Evolutionary conservation across 2,797 vertebrate species (phyloP), one percentile per base, ranked within the genome.

Genomic region (Cynodonichthys magdalenae): DNA sequence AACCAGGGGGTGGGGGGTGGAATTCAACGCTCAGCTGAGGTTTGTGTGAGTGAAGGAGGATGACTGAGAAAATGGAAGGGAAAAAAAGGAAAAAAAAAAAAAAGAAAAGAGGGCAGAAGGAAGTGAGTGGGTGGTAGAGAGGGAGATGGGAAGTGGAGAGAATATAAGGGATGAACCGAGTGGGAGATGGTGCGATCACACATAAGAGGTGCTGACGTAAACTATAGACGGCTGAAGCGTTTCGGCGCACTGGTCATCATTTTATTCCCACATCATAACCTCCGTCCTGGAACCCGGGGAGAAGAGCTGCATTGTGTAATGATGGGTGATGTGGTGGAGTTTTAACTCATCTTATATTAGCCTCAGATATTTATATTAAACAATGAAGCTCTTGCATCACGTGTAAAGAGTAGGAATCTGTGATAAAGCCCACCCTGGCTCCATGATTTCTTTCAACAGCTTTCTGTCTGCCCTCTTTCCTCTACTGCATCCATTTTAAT

Each of bases 181-280:
- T 90, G 89, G 87, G 90, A 88, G 90, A 89, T 77, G 81, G 84
- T 81, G 85, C 60, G 79, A 90, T 91, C 88, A 87, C 86, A 82
- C 88, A 82, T 75, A 76, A 88, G 86, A 88, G 89, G 71, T 55
- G 69, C 84, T 87, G 85, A 89, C 74, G 89, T 82, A 86, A 81
- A 79, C 83, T 79, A 84, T 58, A 62, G 66, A 79, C 77, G 76
- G 70, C 77, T 76, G 76, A 81, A 76, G 79, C 74, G 63, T 84
- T 75, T 75, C 74, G 0, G 42, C 27, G 24, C 59, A 39, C 73
- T 67, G 86, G 76, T 83, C 81, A 73, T 66, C 41, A 31, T 45
- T 60, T 28, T 57, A 69, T 63, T 15, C 57, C 72, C 70, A 68
- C 72, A 53, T 77, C 71, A 66, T 29, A 58, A 62, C 64, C 52